Base-by-base conservation (phyloP, 1,140 invertebrate species). In the Mactra quadrangularis region DNA sequence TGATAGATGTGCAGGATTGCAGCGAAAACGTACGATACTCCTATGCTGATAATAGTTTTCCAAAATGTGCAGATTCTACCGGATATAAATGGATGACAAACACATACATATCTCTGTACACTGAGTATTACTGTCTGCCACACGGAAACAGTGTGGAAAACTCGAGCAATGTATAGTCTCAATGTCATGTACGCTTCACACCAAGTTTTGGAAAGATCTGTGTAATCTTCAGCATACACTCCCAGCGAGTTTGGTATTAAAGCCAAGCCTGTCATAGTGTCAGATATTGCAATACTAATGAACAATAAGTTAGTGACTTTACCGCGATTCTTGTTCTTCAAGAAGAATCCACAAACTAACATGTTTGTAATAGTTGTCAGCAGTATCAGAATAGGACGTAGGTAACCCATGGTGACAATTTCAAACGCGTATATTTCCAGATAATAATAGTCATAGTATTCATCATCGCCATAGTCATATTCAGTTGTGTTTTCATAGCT, bases 1-100 rank as follows among this genome's bases (percentile, higher is more conserved):
- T 82, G 79, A 33, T 74, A 82, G 3, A 55, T 47, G 35, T 82
- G 79, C 35, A 82, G 17, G 1, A 64, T 11, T 3, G 60, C 11
- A 6, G 79, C 38, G 0, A 64, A 11, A 17, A 35, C 19, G 59
- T 74, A 74, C 27, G 50, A 64, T 0, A 74, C 31, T 27, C 52
- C 33, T 7, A 82, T 74, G 25, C 22, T 47, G 17, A 62, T 27
- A 4, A 82, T 25, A 3, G 79, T 82, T 55, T 74, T 82, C 59
- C 59, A 45, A 41, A 71, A 60, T 35, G 79, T 82, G 31, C 79
- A 82, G 15, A 74, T 38, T 1, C 59, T 25, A 25, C 59, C 29
- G 31, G 70, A 74, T 31, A 64, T 64, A 7, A 82, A 82, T 19
- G 79, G 79, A 75, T 82, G 79, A 55, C 68, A 82, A 19, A 82